Evolutionary conservation across 2,113 vertebrate species (phyloP).

Genomic region (Todiramphus chloris): DNA sequence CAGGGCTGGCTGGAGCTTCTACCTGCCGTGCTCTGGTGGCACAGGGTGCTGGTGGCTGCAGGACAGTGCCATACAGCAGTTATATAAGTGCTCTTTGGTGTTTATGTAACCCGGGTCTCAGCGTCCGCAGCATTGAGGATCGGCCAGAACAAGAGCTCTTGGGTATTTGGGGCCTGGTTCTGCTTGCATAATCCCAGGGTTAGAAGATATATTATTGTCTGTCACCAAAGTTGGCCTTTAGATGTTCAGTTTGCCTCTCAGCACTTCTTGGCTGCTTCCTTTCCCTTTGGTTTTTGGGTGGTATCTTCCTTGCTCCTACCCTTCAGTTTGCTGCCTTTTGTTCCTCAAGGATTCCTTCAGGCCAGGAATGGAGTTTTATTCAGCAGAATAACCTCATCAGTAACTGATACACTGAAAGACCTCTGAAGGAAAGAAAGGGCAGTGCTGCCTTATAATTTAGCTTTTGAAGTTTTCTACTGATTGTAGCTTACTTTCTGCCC

Average conservation of each 20-base stretch:
- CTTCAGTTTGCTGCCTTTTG: not conserved
- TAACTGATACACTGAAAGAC: not conserved
- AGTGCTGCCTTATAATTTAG: not conserved
- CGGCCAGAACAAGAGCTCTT: conserved; percentile 65
- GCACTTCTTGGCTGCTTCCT: not conserved
- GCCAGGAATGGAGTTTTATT: not conserved
- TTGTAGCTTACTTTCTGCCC: not conserved
- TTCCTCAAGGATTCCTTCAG: not conserved
- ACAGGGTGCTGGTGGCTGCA: not conserved
- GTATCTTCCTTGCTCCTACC: not conserved
- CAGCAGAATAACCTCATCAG: not conserved
- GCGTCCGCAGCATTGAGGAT: conserved; percentile 29
- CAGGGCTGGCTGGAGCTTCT: not conserved
- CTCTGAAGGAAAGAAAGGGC: not conserved
- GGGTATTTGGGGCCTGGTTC: conserved; percentile 52
- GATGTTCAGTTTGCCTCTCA: conserved; percentile 22
- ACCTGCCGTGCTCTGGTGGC: not conserved
- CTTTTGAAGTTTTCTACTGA: not conserved
- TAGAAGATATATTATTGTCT: conserved; percentile 51
- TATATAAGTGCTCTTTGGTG: conserved; percentile 68
- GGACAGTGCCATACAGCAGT: conserved; percentile 39
- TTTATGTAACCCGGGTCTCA: conserved; percentile 67
- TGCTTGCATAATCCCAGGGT: conserved; percentile 43
- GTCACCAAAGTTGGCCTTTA: conserved; percentile 37
- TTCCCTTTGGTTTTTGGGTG: conserved; percentile 13